phyloP scores from a whole-genome alignment of 92 coral and sea anemone genomes.

The Phenganax stokvisi region DNA sequence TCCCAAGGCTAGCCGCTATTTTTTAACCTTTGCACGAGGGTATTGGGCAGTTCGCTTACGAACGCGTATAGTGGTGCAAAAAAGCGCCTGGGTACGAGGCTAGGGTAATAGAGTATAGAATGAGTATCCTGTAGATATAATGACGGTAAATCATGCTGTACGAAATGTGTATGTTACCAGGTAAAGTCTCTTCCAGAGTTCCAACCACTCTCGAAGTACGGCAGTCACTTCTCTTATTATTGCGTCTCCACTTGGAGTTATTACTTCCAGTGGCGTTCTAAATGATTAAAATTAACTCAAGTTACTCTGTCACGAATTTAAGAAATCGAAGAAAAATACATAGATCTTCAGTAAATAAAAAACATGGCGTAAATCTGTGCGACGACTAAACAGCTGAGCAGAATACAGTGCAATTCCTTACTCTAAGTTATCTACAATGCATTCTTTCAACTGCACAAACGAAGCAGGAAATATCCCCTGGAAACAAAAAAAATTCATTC shows the following conservation, averaged over 20 bases:
- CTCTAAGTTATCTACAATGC: constrained; percentile 83
- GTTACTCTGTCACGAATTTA: too few relatives aligned
- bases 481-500: background rate
- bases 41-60: too few relatives aligned
- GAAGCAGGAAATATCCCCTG: constrained; percentile 94
- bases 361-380: background rate
- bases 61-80: too few relatives aligned
- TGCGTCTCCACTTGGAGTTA: constrained; percentile 79
- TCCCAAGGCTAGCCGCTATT: too few relatives aligned
- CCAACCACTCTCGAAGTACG: constrained; percentile 85
- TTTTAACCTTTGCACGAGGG: too few relatives aligned
- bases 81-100: too few relatives aligned
- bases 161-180: constrained; percentile 45
- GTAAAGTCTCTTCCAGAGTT: constrained; percentile 83
- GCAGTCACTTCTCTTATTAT: constrained; percentile 86
- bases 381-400: background rate
- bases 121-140: too few relatives aligned
- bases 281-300: background rate
- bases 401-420: constrained; percentile 23
- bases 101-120: too few relatives aligned
- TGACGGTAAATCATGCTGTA: too few relatives aligned
- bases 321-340: background rate
- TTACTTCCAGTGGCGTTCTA: constrained; percentile 68
- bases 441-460: constrained; percentile 70
- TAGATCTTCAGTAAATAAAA: background rate